Conservation (phyloP, 1,140 invertebrate genomes). For the Oryctes rhinoceros region DNA sequence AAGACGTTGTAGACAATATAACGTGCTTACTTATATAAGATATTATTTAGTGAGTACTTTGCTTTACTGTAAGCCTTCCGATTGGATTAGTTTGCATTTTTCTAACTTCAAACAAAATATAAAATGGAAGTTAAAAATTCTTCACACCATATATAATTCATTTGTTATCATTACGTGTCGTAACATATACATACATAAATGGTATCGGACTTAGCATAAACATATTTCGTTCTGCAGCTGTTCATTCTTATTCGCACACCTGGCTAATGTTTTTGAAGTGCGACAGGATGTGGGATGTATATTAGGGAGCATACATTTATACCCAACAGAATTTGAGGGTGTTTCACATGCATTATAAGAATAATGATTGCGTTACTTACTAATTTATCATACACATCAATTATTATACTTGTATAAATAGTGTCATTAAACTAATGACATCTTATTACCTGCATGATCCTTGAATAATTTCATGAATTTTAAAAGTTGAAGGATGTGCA, state of each 20-base stretch:
- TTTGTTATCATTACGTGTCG: too few species aligned
- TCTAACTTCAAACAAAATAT: too few species aligned
- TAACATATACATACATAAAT: not conserved
- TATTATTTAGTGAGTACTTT: too few species aligned
- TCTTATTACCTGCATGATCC: not conserved
- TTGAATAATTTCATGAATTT: constrained; percentile 14
- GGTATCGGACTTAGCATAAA: not conserved
- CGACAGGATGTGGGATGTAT: constrained; percentile 1
- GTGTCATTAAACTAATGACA: constrained; percentile 4
- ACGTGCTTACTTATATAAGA: too few species aligned
- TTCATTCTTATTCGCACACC: not conserved
- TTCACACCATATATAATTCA: too few species aligned
- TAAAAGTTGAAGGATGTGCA: constrained; percentile 6
- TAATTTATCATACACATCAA: not conserved
- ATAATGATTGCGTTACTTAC: not conserved
- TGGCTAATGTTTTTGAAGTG: not conserved
- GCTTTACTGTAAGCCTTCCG: too few species aligned
- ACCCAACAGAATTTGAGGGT: not conserved
- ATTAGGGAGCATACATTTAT: not conserved
- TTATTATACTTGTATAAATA: not conserved
- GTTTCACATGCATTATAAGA: not conserved
- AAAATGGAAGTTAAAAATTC: too few species aligned
- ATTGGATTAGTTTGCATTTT: too few species aligned
- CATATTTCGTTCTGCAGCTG: not conserved
- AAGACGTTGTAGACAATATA: too few species aligned